Evolutionary conservation across 2,888 invertebrate genomes (phyloP).

Genomic region (Dasysyrphus albostriatus): DNA sequence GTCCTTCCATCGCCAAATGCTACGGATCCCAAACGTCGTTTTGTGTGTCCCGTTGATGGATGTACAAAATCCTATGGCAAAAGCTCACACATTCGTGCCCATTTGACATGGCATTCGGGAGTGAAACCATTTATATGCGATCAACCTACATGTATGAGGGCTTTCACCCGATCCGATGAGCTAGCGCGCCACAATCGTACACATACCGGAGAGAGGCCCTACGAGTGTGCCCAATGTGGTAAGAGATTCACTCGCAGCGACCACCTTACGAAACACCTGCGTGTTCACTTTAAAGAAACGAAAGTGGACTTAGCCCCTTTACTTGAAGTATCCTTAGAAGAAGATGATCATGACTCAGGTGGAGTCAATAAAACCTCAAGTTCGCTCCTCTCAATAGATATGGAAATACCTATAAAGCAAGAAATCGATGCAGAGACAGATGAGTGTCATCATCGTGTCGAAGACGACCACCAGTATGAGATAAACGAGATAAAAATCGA

Average conservation of each 20-base stretch:
- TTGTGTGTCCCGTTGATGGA: constrained; percentile 80
- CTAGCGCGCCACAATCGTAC: constrained; percentile 81
- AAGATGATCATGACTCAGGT: not conserved
- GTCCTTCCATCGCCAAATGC: constrained; percentile 17
- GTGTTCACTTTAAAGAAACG: constrained; percentile 56
- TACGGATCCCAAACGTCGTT: constrained; percentile 80
- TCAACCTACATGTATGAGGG: constrained; percentile 80
- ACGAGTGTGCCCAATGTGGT: constrained; percentile 80
- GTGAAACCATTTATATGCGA: constrained; percentile 81
- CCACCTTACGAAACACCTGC: constrained; percentile 81
- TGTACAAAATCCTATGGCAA: constrained; percentile 82
- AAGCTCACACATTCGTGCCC: constrained; percentile 82
- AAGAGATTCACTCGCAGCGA: constrained; percentile 82
- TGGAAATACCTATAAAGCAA: constrained; percentile 25
- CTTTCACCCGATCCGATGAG: constrained; percentile 82
- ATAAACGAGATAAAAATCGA: constrained; percentile 26
- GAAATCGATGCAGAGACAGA: constrained; percentile 18
- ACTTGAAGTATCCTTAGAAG: constrained; percentile 43
- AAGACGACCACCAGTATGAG: not conserved
- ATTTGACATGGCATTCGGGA: constrained; percentile 83
- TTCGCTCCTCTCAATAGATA: not conserved
- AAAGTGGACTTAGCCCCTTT: constrained; percentile 56
- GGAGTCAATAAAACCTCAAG: not conserved
- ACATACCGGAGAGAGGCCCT: constrained; percentile 82
- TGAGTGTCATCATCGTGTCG: not conserved